Evolutionary conservation across 2,113 vertebrate species (phyloP).

Genomic region (Brachypteracias leptosomus): DNA sequence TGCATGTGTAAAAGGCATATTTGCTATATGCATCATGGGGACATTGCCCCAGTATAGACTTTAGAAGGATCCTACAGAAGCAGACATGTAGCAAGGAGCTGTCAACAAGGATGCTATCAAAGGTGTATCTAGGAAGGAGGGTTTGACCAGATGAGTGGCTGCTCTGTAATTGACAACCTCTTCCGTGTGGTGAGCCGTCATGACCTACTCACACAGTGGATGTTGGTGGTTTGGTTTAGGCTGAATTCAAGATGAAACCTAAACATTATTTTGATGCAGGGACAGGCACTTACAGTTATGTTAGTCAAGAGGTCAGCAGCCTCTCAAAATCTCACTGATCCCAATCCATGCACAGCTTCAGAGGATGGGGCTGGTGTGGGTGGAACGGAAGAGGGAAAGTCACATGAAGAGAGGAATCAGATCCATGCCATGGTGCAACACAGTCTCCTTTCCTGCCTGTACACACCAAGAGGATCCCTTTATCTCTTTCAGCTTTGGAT

Average conservation of each 20-base stretch:
- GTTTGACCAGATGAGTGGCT: neutral
- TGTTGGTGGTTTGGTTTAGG: neutral
- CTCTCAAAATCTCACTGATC: neutral
- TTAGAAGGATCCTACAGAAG: neutral
- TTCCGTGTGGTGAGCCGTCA: neutral
- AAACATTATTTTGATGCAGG: neutral
- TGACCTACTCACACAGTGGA: neutral
- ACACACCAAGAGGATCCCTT: neutral
- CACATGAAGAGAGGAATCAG: neutral
- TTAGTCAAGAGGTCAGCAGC: neutral
- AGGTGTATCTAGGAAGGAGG: neutral
- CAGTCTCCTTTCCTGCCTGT: neutral
- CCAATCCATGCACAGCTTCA: neutral
- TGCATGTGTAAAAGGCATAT: neutral
- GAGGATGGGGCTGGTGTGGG: neutral
- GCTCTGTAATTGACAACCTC: neutral
- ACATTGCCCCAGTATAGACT: neutral
- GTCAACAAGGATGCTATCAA: neutral
- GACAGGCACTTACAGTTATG: neutral
- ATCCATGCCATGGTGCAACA: neutral
- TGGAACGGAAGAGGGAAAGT: neutral
- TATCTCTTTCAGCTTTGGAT: neutral
- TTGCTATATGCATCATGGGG: neutral
- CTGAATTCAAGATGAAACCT: neutral
- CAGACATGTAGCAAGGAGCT: neutral